Conservation (phyloP, 2,113 vertebrate species). For the Hydrochoerus hydrochaeris region DNA sequence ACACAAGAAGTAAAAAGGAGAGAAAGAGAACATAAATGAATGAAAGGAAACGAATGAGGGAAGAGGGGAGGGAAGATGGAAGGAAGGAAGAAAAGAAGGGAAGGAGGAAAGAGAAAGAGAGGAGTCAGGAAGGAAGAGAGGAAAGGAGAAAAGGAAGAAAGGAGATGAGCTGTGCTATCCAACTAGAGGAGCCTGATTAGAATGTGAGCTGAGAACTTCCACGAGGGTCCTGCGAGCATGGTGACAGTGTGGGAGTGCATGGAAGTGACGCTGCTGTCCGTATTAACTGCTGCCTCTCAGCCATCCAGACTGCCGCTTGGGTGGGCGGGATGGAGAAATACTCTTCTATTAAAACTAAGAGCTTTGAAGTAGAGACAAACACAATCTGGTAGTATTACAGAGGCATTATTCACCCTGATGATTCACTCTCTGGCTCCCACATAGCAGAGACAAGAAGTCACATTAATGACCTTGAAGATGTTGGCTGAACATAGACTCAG, state of each 20-base stretch:
- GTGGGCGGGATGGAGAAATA: conserved; percentile 78
- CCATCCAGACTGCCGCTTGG: conserved; percentile 74
- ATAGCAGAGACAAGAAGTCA: conserved; percentile 73
- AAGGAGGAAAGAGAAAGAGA: not conserved
- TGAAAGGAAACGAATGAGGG: too few species aligned
- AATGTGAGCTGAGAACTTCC: not conserved
- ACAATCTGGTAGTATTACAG: conserved; percentile 81
- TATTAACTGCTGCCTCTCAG: conserved; percentile 52
- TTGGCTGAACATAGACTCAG: conserved; percentile 63
- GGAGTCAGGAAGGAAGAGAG: rapidly evolving
- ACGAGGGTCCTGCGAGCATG: not conserved
- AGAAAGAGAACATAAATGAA: not conserved
- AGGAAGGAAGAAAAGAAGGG: too few species aligned
- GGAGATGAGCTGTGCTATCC: not conserved
- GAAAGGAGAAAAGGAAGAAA: too few species aligned
- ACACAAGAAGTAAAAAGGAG: not conserved
- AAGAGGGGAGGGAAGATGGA: not conserved
- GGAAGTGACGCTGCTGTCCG: conserved; percentile 40
- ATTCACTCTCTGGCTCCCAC: conserved; percentile 77
- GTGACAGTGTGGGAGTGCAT: not conserved
- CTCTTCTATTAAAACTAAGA: conserved; percentile 76
- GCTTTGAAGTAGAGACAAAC: conserved; percentile 81
- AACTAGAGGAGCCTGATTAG: not conserved
- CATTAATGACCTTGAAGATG: conserved; percentile 78
- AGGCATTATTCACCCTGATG: conserved; percentile 80